Evolutionary conservation across 2,888 invertebrate genomes (phyloP).

Genomic region (Agrotis ipsilon): DNA sequence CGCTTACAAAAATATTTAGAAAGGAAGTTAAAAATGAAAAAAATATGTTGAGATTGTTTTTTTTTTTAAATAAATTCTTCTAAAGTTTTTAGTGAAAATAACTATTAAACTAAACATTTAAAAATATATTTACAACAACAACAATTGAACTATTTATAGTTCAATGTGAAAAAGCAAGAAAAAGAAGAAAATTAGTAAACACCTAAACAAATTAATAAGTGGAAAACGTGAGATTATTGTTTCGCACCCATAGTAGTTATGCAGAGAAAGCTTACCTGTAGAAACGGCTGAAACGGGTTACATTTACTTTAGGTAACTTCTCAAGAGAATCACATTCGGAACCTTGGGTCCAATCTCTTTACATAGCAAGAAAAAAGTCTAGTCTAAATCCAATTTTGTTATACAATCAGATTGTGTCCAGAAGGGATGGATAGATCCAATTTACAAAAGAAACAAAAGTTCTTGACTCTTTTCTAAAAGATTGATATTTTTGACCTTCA

Average conservation of each 20-base stretch:
- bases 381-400: slow-evolving; percentile 2
- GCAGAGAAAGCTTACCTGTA: slow-evolving; percentile 5
- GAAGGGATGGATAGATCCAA: not conserved
- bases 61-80: too few relatives aligned
- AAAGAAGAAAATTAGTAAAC: too few relatives aligned
- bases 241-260: slow-evolving; percentile 10
- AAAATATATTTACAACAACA: too few relatives aligned
- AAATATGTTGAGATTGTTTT: too few relatives aligned
- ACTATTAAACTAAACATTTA: too few relatives aligned
- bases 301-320: slow-evolving; percentile 2
- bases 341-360: not conserved
- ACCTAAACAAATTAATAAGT: not conserved
- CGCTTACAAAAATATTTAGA: too few relatives aligned
- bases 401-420: not conserved
- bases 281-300: not conserved
- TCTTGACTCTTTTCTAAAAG: slow-evolving; percentile 5
- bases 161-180: too few relatives aligned
- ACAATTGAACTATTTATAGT: too few relatives aligned
- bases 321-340: slow-evolving; percentile 2
- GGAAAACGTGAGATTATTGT: slow-evolving; percentile 7
- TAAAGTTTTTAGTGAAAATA: too few relatives aligned
- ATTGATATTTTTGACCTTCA: not conserved
- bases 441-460: slow-evolving; percentile 4
- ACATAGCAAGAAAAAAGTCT: not conserved
- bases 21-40: too few relatives aligned